A percentile compares a stretch with the other conserved stretches of the same genome.
These are phyloP conservation scores for Rhincodon typus DNA, from an alignment of 2,797 vertebrate genomes.

Conservation along the genomic window DNA sequence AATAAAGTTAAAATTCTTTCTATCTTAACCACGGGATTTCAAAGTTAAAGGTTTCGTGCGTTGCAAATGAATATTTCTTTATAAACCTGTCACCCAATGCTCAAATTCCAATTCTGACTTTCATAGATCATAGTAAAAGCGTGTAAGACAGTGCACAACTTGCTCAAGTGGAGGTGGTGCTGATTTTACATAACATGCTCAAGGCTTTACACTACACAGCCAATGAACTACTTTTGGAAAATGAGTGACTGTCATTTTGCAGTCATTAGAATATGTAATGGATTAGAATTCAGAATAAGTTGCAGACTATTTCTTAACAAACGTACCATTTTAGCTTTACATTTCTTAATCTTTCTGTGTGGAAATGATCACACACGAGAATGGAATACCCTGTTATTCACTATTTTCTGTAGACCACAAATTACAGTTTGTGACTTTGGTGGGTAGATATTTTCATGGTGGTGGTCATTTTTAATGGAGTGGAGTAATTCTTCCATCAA, in stretches of 20 bases:
- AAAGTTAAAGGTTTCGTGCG: neutral
- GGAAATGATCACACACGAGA: neutral
- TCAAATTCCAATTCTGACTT: neutral
- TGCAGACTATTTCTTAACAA: constrained; percentile 17
- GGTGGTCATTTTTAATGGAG: neutral
- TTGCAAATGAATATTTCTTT: neutral
- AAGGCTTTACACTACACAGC: neutral
- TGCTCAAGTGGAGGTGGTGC: neutral
- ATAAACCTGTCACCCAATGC: neutral
- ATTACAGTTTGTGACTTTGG: neutral
- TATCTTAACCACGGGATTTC: neutral
- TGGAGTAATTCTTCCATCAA: neutral
- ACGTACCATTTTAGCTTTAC: neutral
- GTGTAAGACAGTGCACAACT: too few species aligned
- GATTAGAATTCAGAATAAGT: neutral
- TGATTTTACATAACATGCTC: neutral
- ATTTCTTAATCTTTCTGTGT: neutral
- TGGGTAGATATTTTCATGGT: neutral
- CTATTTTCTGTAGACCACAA: neutral
- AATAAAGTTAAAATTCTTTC: neutral
- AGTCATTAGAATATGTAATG: neutral
- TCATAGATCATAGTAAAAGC: neutral
- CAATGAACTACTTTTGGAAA: neutral
- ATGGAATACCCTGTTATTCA: neutral
- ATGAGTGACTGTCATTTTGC: too few species aligned